phyloP scores from a whole-genome alignment of 2,113 vertebrate species.

The Nothobranchius furzeri region DNA sequence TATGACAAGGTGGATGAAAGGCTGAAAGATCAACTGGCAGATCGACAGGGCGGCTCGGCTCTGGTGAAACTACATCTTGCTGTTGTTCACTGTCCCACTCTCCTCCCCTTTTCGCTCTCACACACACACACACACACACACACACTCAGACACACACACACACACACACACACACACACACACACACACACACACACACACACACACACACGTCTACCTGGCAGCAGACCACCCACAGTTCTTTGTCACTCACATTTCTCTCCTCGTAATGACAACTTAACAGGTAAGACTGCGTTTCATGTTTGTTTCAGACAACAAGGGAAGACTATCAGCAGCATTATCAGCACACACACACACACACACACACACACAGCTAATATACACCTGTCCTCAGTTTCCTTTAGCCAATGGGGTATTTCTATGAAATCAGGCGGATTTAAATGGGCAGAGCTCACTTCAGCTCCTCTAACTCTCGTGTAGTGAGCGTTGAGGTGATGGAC shows the following conservation, averaged over 20 bases:
- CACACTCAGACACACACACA: no score
- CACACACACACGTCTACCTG: conserved; percentile 40
- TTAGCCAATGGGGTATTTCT: neutral
- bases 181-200: neutral
- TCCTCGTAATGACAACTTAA: conserved; percentile 46
- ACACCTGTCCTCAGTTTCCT: neutral
- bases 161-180: no score
- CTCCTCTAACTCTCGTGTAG: neutral
- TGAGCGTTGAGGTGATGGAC: no score
- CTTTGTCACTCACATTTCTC: conserved; percentile 21
- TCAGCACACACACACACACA: neutral
- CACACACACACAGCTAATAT: neutral
- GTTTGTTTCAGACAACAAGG: neutral
- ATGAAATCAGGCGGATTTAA: no score
- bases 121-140: conserved; percentile 21
- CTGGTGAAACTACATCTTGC: conserved; percentile 33
- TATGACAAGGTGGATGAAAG: conserved; percentile 52
- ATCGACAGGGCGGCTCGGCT: conserved; percentile 17
- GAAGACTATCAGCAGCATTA: no score
- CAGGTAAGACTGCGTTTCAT: conserved; percentile 46
- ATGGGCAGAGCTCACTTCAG: no score
- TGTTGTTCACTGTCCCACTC: conserved; percentile 18
- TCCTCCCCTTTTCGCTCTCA: conserved; percentile 39
- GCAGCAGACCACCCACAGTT: conserved; percentile 36
- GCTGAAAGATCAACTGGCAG: conserved; percentile 38